phyloP scores from a whole-genome alignment of 2,113 vertebrate species.

The Syngnathus scovelli region DNA sequence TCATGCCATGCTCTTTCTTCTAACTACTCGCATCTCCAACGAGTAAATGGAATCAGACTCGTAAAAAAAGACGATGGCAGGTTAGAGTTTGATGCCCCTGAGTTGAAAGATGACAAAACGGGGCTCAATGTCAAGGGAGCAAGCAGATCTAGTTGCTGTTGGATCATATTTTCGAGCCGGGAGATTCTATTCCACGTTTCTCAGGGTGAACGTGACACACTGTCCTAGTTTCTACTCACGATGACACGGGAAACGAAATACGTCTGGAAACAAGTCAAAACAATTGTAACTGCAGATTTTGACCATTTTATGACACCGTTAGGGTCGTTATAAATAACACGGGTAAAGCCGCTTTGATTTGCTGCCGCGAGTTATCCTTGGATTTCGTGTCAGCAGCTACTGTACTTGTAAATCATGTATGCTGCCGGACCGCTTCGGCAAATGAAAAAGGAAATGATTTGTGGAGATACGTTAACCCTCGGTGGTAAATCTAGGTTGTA shows the following conservation, averaged over 20 bases:
- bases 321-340: slow-evolving; percentile 19
- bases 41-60: slow-evolving; percentile 1
- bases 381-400: slow-evolving; percentile 54
- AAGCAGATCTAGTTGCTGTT: slow-evolving; percentile 18
- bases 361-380: slow-evolving; percentile 49
- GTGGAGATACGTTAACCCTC: slow-evolving; percentile 52
- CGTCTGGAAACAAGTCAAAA: slow-evolving; percentile 25
- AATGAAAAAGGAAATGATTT: slow-evolving; percentile 67
- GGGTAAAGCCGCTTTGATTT: slow-evolving; percentile 48
- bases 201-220: slow-evolving; percentile 41
- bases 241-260: slow-evolving; percentile 46
- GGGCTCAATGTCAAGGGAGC: slow-evolving; percentile 20
- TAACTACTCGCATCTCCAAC: slow-evolving; percentile 1
- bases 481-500: slow-evolving; percentile 53
- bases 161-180: slow-evolving; percentile 23
- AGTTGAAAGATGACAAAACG: slow-evolving; percentile 17
- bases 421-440: slow-evolving; percentile 50
- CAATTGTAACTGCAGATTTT: slow-evolving; percentile 45
- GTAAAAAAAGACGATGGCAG: slow-evolving; percentile 2
- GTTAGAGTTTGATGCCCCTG: slow-evolving; percentile 2
- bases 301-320: slow-evolving; percentile 31
- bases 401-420: slow-evolving; percentile 61
- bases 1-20: not conserved
- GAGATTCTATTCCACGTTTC: slow-evolving; percentile 40
- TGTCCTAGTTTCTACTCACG: slow-evolving; percentile 54